These are phyloP conservation scores for Drosophila macrospina DNA, from an alignment of 2,888 invertebrate genomes.

Conservation along the genomic window DNA sequence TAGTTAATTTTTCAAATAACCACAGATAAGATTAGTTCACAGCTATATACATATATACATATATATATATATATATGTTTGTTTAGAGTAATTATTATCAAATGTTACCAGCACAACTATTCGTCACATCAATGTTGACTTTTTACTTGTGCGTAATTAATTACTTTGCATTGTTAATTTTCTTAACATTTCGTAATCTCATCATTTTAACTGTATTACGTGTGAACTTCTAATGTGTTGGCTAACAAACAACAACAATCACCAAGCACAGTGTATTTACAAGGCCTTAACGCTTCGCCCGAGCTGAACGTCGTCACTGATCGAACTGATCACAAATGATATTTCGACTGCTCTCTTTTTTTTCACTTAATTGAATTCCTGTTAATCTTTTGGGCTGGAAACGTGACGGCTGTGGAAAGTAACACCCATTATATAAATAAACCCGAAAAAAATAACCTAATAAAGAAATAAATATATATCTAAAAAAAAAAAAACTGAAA, in stretches of 20 bases:
- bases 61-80: background rate
- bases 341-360: conserved; percentile 30
- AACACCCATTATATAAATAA: conserved; percentile 63
- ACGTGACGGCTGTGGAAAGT: conserved; percentile 50
- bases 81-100: conserved; percentile 5
- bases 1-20: conserved; percentile 9
- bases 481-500: conserved; percentile 9
- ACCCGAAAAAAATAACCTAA: conserved; percentile 2
- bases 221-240: background rate
- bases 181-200: background rate
- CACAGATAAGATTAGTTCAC: conserved; percentile 41
- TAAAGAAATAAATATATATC: conserved; percentile 3
- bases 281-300: conserved; percentile 1
- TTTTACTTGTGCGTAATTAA: conserved; percentile 6
- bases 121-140: conserved; percentile 2
- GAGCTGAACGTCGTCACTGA: conserved; percentile 22
- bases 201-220: background rate
- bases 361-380: conserved; percentile 31
- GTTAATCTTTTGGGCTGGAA: conserved; percentile 31
- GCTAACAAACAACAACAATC: background rate
- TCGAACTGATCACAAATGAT: conserved; percentile 40
- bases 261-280: conserved; percentile 1
- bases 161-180: background rate
- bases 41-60: background rate
- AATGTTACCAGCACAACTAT: conserved; percentile 3